Conservation (phyloP, 2,797 vertebrate genomes). For the Semaprochilodus insignis region DNA sequence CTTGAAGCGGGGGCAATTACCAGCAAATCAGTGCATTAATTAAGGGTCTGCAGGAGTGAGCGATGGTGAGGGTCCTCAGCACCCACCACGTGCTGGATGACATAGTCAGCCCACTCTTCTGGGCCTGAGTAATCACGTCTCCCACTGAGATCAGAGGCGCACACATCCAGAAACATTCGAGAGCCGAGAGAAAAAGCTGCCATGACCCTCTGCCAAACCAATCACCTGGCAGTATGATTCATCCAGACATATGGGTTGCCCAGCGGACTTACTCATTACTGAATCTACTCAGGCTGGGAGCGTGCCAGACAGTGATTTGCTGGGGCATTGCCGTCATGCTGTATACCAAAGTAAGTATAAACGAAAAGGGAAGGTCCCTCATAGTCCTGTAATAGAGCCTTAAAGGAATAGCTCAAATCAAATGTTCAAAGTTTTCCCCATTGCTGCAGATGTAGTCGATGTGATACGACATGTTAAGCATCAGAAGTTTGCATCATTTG, state of each 20-base stretch:
- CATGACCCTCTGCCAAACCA: constrained; percentile 43
- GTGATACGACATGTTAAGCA: background rate
- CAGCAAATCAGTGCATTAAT: constrained; percentile 55
- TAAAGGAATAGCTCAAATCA: background rate
- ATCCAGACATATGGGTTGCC: constrained; percentile 50
- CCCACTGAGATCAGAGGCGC: constrained; percentile 46
- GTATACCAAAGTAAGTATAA: constrained; percentile 10
- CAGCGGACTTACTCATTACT: constrained; percentile 50
- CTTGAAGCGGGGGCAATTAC: constrained; percentile 52
- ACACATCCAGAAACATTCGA: constrained; percentile 20
- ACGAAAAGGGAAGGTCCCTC: background rate
- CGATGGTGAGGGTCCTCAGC: constrained; percentile 44
- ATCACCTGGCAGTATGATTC: constrained; percentile 51
- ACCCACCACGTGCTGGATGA: constrained; percentile 43
- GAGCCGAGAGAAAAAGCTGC: constrained; percentile 32
- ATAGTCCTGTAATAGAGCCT: background rate
- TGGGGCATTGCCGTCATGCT: background rate
- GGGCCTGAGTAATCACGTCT: constrained; percentile 36
- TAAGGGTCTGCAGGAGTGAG: constrained; percentile 52
- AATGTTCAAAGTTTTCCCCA: background rate
- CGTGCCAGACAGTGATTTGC: constrained; percentile 3
- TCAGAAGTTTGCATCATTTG: background rate
- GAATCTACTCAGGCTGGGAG: constrained; percentile 32
- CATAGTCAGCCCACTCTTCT: constrained; percentile 10
- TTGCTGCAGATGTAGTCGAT: background rate